Evolutionary conservation across 1,140 invertebrate species (phyloP).

Genomic region (Sitodiplosis mosellana): DNA sequence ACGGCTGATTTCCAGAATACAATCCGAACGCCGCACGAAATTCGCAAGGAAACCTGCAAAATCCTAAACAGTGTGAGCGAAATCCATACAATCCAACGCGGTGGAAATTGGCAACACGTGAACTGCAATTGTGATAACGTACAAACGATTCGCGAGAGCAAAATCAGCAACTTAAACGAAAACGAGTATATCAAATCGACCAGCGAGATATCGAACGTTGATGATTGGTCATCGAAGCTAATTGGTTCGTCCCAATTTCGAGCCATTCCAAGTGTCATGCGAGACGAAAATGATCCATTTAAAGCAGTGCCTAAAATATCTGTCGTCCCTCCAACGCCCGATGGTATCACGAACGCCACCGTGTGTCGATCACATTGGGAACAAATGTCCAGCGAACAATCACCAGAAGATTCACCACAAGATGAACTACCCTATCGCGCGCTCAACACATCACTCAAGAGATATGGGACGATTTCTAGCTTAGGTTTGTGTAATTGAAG

Average conservation of each 20-base stretch:
- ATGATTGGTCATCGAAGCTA: slow-evolving; percentile 39
- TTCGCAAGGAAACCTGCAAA: slow-evolving; percentile 22
- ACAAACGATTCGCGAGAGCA: background rate
- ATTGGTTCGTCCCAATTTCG: slow-evolving; percentile 43
- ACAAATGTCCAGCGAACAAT: slow-evolving; percentile 18
- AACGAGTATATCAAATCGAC: slow-evolving; percentile 1
- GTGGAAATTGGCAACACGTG: background rate
- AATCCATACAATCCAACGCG: background rate
- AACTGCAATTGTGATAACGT: slow-evolving; percentile 1
- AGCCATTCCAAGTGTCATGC: slow-evolving; percentile 39
- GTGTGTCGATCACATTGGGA: no score
- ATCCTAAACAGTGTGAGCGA: slow-evolving; percentile 15
- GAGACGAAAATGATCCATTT: slow-evolving; percentile 27
- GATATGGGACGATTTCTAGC: slow-evolving; percentile 59
- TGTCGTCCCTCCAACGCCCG: slow-evolving; percentile 55
- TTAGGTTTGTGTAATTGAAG: slow-evolving; percentile 18
- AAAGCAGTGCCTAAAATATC: slow-evolving; percentile 41
- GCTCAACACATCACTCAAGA: slow-evolving; percentile 30
- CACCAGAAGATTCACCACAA: slow-evolving; percentile 33
- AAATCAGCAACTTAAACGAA: background rate
- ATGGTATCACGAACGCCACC: slow-evolving; percentile 20
- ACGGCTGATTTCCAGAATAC: slow-evolving; percentile 18
- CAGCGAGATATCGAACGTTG: slow-evolving; percentile 19
- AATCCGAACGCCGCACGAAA: slow-evolving; percentile 16
- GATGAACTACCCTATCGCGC: slow-evolving; percentile 34